These are phyloP conservation scores for Microcebus jonahi DNA, from an alignment of 2,113 vertebrate genomes.

Conservation along the genomic window DNA sequence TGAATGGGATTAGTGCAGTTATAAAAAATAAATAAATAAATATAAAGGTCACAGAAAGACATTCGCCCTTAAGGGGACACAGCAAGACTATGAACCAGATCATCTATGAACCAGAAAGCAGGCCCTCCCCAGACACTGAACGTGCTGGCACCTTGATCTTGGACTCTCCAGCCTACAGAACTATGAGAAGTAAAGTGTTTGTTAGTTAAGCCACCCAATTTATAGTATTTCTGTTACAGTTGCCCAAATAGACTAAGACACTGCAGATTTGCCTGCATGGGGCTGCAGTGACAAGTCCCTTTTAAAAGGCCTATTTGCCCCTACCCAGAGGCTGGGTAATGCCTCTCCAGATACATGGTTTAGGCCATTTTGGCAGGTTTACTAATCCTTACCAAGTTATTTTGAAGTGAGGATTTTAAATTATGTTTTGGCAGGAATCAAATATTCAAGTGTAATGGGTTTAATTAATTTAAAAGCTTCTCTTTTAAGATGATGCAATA, in stretches of 20 bases:
- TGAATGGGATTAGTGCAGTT: neutral
- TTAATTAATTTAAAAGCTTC: slow-evolving; percentile 79
- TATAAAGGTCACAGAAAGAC: neutral
- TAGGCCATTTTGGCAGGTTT: neutral
- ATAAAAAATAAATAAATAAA: neutral
- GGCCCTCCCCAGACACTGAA: neutral
- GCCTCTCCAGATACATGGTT: neutral
- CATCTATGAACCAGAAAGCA: neutral
- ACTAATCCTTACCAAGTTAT: slow-evolving; percentile 36
- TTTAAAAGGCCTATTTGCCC: neutral
- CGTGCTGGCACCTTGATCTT: neutral
- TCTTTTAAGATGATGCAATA: slow-evolving; percentile 73
- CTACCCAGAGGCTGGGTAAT: neutral
- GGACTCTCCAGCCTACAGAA: neutral
- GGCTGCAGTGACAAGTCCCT: neutral
- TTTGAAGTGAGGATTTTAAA: slow-evolving; percentile 63
- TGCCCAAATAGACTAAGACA: no score
- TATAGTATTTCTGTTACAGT: neutral
- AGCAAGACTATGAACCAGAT: neutral
- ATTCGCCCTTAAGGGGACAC: neutral
- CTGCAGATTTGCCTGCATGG: neutral
- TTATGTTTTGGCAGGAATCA: slow-evolving; percentile 59
- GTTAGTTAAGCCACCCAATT: neutral
- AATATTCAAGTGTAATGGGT: slow-evolving; percentile 73
- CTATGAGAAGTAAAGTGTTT: no score